These are phyloP conservation scores for Tangara arthus DNA, from an alignment of 2,797 vertebrate species.

Conservation along the genomic window DNA sequence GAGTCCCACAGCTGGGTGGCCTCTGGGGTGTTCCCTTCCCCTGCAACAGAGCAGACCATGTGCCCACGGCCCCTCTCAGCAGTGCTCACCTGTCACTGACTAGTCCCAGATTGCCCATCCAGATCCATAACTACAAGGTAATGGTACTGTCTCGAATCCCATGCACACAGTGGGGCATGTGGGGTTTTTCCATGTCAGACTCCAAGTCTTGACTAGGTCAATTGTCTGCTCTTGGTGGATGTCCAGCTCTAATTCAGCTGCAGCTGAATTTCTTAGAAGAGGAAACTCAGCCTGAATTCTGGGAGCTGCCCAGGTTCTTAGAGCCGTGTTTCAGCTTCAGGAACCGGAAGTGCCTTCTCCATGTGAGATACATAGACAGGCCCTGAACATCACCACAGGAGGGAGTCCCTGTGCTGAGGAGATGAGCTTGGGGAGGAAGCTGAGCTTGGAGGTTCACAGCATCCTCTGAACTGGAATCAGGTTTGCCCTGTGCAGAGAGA, in stretches of 20 bases:
- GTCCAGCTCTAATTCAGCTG: neutral
- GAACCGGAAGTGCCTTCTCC: neutral
- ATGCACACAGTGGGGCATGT: rapidly evolving
- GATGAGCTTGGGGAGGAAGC: neutral
- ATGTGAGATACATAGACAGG: rapidly evolving
- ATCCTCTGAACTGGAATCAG: neutral
- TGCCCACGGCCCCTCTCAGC: neutral
- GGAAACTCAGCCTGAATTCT: neutral
- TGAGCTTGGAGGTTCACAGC: neutral
- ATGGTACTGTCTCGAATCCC: neutral
- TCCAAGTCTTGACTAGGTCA: neutral
- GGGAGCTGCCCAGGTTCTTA: neutral
- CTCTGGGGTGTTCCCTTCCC: neutral
- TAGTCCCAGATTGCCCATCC: neutral
- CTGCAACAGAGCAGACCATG: rapidly evolving
- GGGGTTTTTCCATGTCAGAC: neutral
- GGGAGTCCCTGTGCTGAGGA: neutral
- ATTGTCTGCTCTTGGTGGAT: neutral
- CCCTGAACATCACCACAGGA: neutral
- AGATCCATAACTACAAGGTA: neutral
- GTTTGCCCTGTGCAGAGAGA: neutral
- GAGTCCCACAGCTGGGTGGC: neutral
- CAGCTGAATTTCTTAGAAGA: neutral
- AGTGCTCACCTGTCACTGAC: neutral
- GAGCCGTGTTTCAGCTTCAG: neutral